These are phyloP conservation scores for Oenanthe oenanthe DNA, from an alignment of 2,113 vertebrate species.

Conservation along the genomic window DNA sequence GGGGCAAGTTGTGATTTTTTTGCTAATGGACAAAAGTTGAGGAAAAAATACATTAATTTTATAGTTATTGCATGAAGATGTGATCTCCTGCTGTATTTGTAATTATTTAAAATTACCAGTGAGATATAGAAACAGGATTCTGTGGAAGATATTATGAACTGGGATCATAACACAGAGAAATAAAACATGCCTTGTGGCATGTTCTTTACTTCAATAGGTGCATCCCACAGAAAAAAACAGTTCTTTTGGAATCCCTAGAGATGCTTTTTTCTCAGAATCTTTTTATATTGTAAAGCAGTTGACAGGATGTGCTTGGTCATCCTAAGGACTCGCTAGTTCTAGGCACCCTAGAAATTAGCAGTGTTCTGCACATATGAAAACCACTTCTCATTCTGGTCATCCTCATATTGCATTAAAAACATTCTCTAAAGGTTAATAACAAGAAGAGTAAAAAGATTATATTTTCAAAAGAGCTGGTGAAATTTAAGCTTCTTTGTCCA, in stretches of 20 bases:
- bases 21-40: neutral
- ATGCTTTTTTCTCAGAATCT: neutral
- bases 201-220: neutral
- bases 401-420: neutral
- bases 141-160: neutral
- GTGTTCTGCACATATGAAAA: neutral
- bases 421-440: neutral
- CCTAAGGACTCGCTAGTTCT: neutral
- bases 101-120: neutral
- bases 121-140: neutral
- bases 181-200: neutral
- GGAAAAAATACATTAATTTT: neutral
- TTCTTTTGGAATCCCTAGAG: neutral
- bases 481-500: conserved; percentile 15
- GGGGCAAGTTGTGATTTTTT: neutral
- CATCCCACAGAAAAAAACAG: neutral
- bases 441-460: neutral
- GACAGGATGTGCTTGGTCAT: neutral
- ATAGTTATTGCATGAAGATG: neutral
- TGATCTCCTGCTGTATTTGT: neutral
- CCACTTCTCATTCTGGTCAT: neutral
- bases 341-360: neutral
- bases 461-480: neutral
- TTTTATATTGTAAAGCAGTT: neutral
- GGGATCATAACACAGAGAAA: neutral